Evolutionary conservation across 2,888 invertebrate genomes (phyloP).

Genomic region (Chrysodeixis includens): DNA sequence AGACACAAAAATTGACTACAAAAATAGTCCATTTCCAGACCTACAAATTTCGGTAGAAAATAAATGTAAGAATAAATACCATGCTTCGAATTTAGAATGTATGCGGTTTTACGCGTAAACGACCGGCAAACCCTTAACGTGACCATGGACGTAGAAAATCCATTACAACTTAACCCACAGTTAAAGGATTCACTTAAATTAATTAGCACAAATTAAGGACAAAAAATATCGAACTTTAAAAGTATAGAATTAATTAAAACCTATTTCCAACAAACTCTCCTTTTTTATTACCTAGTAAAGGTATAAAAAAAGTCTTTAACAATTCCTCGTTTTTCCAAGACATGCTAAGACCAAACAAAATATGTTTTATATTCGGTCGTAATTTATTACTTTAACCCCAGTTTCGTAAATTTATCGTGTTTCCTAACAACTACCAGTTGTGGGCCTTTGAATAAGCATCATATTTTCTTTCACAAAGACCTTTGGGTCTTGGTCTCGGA

Average conservation of each 20-base stretch:
- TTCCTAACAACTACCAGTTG: slow-evolving; percentile 24
- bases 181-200: background rate
- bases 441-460: slow-evolving; percentile 38
- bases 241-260: background rate
- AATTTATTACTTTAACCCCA: slow-evolving; percentile 24
- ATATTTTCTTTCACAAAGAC: slow-evolving; percentile 44
- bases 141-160: slow-evolving; percentile 2
- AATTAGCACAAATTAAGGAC: background rate
- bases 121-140: slow-evolving; percentile 1
- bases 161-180: background rate
- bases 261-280: background rate
- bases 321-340: background rate
- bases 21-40: no score
- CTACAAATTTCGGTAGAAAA: background rate
- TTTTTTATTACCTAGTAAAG: slow-evolving; percentile 4
- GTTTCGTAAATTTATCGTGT: slow-evolving; percentile 15
- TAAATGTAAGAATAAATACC: background rate
- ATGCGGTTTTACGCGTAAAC: background rate
- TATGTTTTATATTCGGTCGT: slow-evolving; percentile 9
- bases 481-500: slow-evolving; percentile 30
- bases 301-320: slow-evolving; percentile 4
- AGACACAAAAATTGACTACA: no score
- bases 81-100: background rate
- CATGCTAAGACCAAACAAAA: slow-evolving; percentile 17
- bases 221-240: background rate